Percentiles rank a stretch among this genome's conserved stretches.
phyloP scores from a whole-genome alignment of 2,797 vertebrate species.

The Odontamblyopus lacepedii region DNA sequence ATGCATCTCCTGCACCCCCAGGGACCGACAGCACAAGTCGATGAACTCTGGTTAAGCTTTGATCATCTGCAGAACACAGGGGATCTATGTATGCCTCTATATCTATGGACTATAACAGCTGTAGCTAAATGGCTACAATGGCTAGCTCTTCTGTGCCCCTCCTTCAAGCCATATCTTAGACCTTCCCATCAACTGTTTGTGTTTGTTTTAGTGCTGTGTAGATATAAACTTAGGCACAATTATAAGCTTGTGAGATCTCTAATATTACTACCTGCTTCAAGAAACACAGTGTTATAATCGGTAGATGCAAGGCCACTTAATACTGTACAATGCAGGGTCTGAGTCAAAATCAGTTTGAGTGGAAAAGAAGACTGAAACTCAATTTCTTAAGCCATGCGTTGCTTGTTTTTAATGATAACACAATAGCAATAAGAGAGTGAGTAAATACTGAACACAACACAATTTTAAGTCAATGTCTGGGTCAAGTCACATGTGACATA shows the following conservation, averaged over 20 bases:
- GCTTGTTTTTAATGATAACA: not conserved
- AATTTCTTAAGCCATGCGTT: not conserved
- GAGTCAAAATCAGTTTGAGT: not conserved
- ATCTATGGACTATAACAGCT: constrained; percentile 51
- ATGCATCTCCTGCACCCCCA: constrained; percentile 47
- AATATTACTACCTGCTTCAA: not conserved
- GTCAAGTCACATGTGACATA: not conserved
- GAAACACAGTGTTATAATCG: not conserved
- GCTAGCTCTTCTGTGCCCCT: constrained; percentile 32
- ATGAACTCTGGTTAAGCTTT: constrained; percentile 68
- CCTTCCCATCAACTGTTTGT: constrained; percentile 15
- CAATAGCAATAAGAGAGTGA: not conserved
- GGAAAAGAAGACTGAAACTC: not conserved
- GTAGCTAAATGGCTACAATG: constrained; percentile 50
- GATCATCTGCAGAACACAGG: constrained; percentile 57
- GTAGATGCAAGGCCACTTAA: not conserved
- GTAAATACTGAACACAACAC: not conserved
- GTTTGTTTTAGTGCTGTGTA: not conserved
- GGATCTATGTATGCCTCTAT: constrained; percentile 50
- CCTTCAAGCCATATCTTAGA: constrained; percentile 25
- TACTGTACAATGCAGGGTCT: not conserved
- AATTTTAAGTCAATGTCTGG: not conserved
- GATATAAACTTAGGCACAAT: not conserved
- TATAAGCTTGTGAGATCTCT: not conserved
- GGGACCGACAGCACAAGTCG: constrained; percentile 49